Conservation (phyloP, 2,888 invertebrate species). For the Trissoscelio sp. region DNA sequence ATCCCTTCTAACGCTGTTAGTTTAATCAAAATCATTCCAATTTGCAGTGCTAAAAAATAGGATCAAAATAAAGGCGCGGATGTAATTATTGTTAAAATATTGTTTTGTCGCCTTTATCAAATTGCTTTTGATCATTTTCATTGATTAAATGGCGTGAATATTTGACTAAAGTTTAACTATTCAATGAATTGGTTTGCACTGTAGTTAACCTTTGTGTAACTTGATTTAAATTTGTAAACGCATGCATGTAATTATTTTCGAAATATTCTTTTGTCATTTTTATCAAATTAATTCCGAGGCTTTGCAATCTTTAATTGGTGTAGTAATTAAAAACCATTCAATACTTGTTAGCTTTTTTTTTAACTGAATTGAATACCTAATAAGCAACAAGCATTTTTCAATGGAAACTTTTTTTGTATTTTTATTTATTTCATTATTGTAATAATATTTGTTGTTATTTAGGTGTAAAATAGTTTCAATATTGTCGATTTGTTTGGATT, state of each 20-base stretch:
- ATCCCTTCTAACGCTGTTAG: background rate
- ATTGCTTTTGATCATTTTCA: too few species aligned
- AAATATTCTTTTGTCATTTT: background rate
- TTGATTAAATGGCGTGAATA: too few species aligned
- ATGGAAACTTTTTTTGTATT: too few species aligned
- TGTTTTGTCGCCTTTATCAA: background rate
- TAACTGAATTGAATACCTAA: too few species aligned
- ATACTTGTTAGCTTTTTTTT: too few species aligned
- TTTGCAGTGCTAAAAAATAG: background rate
- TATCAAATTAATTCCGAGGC: background rate
- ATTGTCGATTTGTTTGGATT: constrained; percentile 3
- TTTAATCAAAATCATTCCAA: constrained; percentile 18
- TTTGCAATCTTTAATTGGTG: too few species aligned
- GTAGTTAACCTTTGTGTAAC: background rate
- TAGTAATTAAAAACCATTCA: too few species aligned
- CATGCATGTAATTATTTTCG: background rate
- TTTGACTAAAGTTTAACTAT: too few species aligned
- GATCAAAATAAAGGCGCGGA: background rate
- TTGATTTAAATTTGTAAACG: background rate
- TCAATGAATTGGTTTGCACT: background rate
- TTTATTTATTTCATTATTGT: too few species aligned
- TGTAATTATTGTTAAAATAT: constrained; percentile 1
- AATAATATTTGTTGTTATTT: too few species aligned
- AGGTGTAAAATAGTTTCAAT: constrained; percentile 12
- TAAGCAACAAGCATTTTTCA: too few species aligned